phyloP scores from a whole-genome alignment of 2,888 invertebrate genomes.

The Anticlea derivata region DNA sequence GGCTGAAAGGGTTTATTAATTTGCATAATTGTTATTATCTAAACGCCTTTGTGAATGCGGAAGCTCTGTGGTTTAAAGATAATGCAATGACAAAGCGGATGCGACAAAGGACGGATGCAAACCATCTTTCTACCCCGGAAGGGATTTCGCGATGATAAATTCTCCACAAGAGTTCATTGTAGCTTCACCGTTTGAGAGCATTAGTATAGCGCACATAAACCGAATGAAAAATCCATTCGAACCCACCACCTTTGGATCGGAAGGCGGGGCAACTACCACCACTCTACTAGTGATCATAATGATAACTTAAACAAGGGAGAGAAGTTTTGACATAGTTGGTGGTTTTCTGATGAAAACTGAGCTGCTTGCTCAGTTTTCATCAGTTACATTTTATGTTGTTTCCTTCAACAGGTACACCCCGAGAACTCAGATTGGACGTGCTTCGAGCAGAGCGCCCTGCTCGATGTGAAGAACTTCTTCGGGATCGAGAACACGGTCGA shows the following conservation, averaged over 20 bases:
- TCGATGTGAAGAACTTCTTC: constrained; percentile 97
- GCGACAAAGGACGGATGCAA: constrained; percentile 12
- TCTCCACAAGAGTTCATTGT: neutral
- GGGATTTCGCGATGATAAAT: constrained; percentile 3
- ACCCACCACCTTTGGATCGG: too few species aligned
- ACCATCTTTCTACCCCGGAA: constrained; percentile 11
- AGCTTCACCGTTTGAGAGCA: too few species aligned
- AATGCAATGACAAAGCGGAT: constrained; percentile 14
- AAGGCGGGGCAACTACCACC: too few species aligned
- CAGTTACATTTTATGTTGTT: neutral
- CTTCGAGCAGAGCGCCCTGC: constrained; percentile 95
- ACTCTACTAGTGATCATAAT: too few species aligned
- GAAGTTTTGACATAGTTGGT: too few species aligned
- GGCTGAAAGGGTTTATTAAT: neutral
- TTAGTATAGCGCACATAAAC: too few species aligned
- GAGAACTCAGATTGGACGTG: constrained; percentile 98
- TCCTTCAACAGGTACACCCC: constrained; percentile 89
- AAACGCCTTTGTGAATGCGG: constrained; percentile 12
- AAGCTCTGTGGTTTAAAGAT: constrained; percentile 10
- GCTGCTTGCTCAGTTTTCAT: too few species aligned
- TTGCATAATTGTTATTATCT: constrained; percentile 4
- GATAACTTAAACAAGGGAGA: too few species aligned
- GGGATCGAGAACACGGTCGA: constrained; percentile 97
- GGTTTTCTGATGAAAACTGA: too few species aligned
- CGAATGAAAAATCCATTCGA: too few species aligned